phyloP scores from a whole-genome alignment of 2,888 invertebrate species.

The Spatulosminthurus flaviceps region DNA sequence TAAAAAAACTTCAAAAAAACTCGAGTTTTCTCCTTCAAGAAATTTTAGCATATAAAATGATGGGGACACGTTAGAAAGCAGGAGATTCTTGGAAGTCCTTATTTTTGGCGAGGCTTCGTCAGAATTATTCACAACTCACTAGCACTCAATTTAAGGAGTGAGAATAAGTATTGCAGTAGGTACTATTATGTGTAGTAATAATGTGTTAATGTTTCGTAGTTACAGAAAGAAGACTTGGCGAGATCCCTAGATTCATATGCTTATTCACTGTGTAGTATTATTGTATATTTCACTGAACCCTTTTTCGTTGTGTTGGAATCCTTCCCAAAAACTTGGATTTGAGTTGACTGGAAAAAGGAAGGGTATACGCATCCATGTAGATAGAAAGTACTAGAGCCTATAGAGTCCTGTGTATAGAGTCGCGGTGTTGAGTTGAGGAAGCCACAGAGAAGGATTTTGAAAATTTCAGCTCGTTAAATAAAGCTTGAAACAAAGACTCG shows the following conservation, averaged over 20 bases:
- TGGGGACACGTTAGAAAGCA: background rate
- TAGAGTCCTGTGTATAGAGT: too few species aligned
- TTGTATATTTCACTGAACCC: background rate
- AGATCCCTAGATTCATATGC: background rate
- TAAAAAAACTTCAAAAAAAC: too few species aligned
- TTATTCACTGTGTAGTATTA: background rate
- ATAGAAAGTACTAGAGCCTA: too few species aligned
- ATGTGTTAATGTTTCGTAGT: background rate
- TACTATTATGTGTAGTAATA: background rate
- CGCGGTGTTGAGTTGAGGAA: background rate
- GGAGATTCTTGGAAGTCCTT: too few species aligned
- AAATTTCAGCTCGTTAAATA: conserved; percentile 6
- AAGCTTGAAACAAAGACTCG: conserved; percentile 14
- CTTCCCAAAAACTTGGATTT: conserved; percentile 9
- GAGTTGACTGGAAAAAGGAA: background rate
- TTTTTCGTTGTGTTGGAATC: background rate
- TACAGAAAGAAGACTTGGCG: background rate
- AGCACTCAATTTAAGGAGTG: too few species aligned
- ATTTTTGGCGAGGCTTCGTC: too few species aligned
- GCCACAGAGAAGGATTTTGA: background rate
- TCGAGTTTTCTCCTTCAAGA: too few species aligned
- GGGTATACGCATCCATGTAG: background rate
- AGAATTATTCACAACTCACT: background rate
- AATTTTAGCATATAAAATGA: background rate
- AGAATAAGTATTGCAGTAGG: background rate